These are phyloP conservation scores for Tor tambroides DNA, from an alignment of 2,113 vertebrate species.

Conservation along the genomic window DNA sequence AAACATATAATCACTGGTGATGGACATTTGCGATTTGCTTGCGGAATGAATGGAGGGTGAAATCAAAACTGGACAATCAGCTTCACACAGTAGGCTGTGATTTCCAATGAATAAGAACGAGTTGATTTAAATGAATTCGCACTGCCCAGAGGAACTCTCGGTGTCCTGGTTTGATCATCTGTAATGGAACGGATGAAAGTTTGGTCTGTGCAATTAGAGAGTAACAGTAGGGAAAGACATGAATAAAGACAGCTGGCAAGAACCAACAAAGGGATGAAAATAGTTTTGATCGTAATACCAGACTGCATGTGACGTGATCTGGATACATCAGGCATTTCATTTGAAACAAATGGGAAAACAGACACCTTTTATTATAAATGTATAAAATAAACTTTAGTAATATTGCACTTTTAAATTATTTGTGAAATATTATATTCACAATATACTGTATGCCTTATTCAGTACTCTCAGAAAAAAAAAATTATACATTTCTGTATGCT, in stretches of 20 bases:
- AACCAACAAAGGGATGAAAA: neutral
- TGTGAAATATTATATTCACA: no score
- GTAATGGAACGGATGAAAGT: conserved; percentile 8
- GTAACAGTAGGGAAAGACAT: conserved; percentile 11
- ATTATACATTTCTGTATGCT: no score
- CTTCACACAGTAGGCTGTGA: neutral
- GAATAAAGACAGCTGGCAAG: conserved; percentile 2
- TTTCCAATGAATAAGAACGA: conserved; percentile 23
- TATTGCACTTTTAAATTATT: neutral
- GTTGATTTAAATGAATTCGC: conserved; percentile 31
- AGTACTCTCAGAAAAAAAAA: no score
- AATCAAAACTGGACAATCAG: conserved; percentile 26
- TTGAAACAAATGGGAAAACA: neutral
- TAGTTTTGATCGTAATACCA: conserved; percentile 6
- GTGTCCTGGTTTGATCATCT: conserved; percentile 24
- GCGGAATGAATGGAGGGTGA: conserved; percentile 41
- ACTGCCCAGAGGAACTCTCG: neutral
- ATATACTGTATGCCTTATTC: no score
- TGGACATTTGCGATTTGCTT: conserved; percentile 50
- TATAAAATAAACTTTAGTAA: neutral
- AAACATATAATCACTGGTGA: conserved; percentile 42
- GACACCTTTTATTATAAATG: neutral
- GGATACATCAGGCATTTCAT: neutral
- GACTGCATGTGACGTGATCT: conserved; percentile 6
- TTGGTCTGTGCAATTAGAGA: conserved; percentile 17